phyloP scores from a whole-genome alignment of 2,888 invertebrate species.

The Plutella xylostella region DNA sequence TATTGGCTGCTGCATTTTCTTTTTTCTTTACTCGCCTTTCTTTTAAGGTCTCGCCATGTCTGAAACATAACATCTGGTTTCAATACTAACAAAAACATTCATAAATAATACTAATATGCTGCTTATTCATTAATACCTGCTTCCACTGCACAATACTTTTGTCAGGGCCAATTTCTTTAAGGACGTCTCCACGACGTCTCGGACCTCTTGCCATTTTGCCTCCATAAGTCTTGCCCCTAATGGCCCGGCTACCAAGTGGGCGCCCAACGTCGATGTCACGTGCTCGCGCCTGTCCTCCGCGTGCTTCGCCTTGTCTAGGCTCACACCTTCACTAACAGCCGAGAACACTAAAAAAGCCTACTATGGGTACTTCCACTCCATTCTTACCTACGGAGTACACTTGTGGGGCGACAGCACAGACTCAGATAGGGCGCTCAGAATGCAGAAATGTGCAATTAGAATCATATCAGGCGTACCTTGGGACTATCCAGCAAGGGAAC shows the following conservation, averaged over 20 bases:
- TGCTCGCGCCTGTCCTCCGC: conserved; percentile 1
- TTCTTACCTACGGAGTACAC: conserved; percentile 1
- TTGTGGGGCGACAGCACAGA: conserved; percentile 1
- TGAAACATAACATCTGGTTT: too few species aligned
- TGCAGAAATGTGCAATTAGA: neutral
- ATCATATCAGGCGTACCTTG: neutral
- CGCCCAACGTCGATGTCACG: neutral
- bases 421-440: neutral
- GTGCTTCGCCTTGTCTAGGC: neutral
- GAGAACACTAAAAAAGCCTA: neutral
- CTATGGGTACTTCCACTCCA: conserved; percentile 2
- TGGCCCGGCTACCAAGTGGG: neutral
- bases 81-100: too few species aligned
- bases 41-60: too few species aligned
- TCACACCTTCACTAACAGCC: neutral
- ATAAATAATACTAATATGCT: too few species aligned
- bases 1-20: too few species aligned
- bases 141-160: too few species aligned
- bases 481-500: neutral
- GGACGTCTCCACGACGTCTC: too few species aligned
- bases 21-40: too few species aligned
- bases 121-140: too few species aligned
- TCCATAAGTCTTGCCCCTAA: too few species aligned
- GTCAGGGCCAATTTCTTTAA: too few species aligned
- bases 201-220: too few species aligned